phyloP scores from a whole-genome alignment of 2,888 invertebrate genomes.

The Branchellion lobata region DNA sequence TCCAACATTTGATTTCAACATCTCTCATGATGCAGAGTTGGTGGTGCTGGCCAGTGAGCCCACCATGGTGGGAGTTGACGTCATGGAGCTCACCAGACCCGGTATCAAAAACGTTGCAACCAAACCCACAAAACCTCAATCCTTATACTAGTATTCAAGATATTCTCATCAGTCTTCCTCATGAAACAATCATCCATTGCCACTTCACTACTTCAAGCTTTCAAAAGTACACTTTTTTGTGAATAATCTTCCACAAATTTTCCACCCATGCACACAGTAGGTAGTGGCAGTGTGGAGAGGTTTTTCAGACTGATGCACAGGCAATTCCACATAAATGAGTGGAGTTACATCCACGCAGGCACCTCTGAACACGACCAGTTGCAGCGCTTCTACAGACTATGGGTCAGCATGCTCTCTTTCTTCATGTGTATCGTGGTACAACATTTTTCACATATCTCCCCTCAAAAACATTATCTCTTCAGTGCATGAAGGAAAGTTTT shows the following conservation, averaged over 20 bases:
- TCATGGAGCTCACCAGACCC: constrained; percentile 78
- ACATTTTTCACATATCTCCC: background rate
- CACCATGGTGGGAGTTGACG: constrained; percentile 70
- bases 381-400: constrained; percentile 79
- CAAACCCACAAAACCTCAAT: background rate
- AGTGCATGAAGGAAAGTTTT: constrained; percentile 89
- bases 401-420: constrained; percentile 62
- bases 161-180: background rate
- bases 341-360: constrained; percentile 69
- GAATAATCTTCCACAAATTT: too few relatives aligned
- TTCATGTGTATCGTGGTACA: too few relatives aligned
- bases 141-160: background rate
- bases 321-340: constrained; percentile 79
- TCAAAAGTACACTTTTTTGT: too few relatives aligned
- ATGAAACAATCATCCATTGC: background rate
- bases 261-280: constrained; percentile 35
- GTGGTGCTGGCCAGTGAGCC: constrained; percentile 71
- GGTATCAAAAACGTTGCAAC: constrained; percentile 51
- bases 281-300: constrained; percentile 66
- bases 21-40: constrained; percentile 86
- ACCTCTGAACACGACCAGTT: constrained; percentile 71
- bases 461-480: constrained; percentile 43
- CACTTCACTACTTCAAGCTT: background rate
- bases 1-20: constrained; percentile 72
- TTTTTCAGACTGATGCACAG: constrained; percentile 85